Evolutionary conservation across 2,888 invertebrate genomes (phyloP).

Genomic region (Hirtodrosophila cameraria): DNA sequence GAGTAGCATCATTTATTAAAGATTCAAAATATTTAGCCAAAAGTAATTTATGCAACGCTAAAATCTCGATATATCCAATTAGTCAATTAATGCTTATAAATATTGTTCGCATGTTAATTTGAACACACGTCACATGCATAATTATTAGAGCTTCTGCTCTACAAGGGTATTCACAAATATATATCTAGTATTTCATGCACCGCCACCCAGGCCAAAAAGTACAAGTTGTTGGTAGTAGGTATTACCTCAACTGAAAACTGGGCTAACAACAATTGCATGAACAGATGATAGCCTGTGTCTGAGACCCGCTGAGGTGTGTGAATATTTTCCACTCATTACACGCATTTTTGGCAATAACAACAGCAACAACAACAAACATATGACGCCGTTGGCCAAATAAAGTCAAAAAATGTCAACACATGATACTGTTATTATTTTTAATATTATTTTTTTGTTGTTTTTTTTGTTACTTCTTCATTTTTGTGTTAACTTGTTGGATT

Average conservation of each 20-base stretch:
- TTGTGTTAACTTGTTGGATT: constrained; percentile 43
- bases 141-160: constrained; percentile 2
- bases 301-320: constrained; percentile 65
- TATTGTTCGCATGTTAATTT: constrained; percentile 11
- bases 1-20: no score
- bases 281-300: constrained; percentile 53
- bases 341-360: constrained; percentile 51
- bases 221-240: not conserved
- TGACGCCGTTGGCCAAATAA: constrained; percentile 60
- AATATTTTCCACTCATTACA: constrained; percentile 71
- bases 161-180: constrained; percentile 24
- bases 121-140: constrained; percentile 15
- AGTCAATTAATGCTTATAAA: constrained; percentile 11
- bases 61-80: constrained; percentile 18
- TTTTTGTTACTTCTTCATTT: constrained; percentile 23
- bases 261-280: constrained; percentile 75
- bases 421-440: constrained; percentile 35
- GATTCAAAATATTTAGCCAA: not conserved
- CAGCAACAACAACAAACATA: constrained; percentile 7
- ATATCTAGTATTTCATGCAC: constrained; percentile 47
- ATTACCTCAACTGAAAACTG: constrained; percentile 56
- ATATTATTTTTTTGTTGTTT: constrained; percentile 12
- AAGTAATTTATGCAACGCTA: constrained; percentile 21
- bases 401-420: constrained; percentile 71
- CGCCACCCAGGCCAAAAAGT: constrained; percentile 31